Base-by-base conservation (phyloP, 2,797 vertebrate species). In the Cyprinella venusta region DNA sequence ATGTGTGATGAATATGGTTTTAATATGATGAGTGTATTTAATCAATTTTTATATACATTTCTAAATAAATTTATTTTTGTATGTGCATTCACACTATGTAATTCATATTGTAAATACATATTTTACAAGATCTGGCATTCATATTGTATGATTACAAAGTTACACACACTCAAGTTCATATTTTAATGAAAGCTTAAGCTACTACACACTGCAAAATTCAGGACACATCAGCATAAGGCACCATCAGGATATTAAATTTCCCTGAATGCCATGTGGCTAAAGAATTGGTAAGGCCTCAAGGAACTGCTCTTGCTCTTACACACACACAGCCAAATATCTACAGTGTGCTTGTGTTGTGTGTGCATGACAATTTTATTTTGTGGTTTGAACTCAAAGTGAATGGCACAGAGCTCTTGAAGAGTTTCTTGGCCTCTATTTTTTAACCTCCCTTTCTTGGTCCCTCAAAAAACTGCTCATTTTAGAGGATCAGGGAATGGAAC, bases 301-400 rank as follows among this genome's bases (percentile, higher is more conserved):
- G 21, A 72, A 72, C 42, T 19, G 24, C 74, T 48, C 77, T 30
- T 40, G 38, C 38, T 40, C 38, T 40, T 8, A 75, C 24, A 45
- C 65, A 59, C 18, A 81, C 50, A 30, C 78, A 63, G 21, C 72
- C 26, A 76, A 68, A 71, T 33, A 86, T 26, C 68, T 65, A 75
- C 64, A 48, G 74, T 70, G 24, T 12, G 21, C 59, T 67, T 82
- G 52, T 65, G n/a, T 67, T 82, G 52, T 65, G n/a, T 61, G 69
- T 21, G 61, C 26, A 67, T 72, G 36, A 78, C 40, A 52, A 77
- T 82, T 68, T 77, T 81, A 65, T 63, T 64, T 71, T 82, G 79
- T 69, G 64, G 74, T 64, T 79, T 85, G 56, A 81, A 72, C 40
- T 75, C 83, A 86, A 87, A 72, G 19, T 15, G 48, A 85, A 77